These are phyloP conservation scores for Entomobrya multifasciata DNA, from an alignment of 2,888 invertebrate species.

Conservation along the genomic window DNA sequence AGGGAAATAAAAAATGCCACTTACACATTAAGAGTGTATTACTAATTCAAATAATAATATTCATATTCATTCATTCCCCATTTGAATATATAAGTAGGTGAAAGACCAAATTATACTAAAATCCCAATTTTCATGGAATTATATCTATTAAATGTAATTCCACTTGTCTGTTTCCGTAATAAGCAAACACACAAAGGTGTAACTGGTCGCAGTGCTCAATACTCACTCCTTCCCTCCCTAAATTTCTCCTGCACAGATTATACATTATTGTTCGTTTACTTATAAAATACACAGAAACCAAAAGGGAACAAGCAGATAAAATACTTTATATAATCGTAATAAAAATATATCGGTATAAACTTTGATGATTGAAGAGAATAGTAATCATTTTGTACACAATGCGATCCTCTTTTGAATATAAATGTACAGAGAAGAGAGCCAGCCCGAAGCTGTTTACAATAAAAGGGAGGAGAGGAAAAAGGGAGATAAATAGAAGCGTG, in stretches of 20 bases:
- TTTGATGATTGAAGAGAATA: constrained; percentile 29
- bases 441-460: constrained; percentile 49
- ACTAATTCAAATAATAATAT: constrained; percentile 41
- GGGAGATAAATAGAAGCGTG: constrained; percentile 55
- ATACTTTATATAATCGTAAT: too few species aligned
- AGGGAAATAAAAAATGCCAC: constrained; percentile 16
- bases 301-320: constrained; percentile 63
- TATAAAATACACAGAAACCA: constrained; percentile 48
- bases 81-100: constrained; percentile 9
- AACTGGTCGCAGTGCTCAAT: too few species aligned
- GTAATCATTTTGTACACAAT: constrained; percentile 2
- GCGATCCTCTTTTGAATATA: constrained; percentile 1
- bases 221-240: constrained; percentile 32
- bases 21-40: too few species aligned
- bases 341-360: not conserved
- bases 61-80: not conserved
- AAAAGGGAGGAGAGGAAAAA: constrained; percentile 17
- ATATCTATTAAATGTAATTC: constrained; percentile 52
- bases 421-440: too few species aligned
- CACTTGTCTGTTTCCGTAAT: constrained; percentile 33
- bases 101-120: constrained; percentile 27
- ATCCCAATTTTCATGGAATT: constrained; percentile 58
- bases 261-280: constrained; percentile 35
- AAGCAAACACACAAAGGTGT: constrained; percentile 38
- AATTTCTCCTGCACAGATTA: constrained; percentile 27